Conservation (phyloP, 1,140 invertebrate species). For the Leptopilina clavipes region DNA sequence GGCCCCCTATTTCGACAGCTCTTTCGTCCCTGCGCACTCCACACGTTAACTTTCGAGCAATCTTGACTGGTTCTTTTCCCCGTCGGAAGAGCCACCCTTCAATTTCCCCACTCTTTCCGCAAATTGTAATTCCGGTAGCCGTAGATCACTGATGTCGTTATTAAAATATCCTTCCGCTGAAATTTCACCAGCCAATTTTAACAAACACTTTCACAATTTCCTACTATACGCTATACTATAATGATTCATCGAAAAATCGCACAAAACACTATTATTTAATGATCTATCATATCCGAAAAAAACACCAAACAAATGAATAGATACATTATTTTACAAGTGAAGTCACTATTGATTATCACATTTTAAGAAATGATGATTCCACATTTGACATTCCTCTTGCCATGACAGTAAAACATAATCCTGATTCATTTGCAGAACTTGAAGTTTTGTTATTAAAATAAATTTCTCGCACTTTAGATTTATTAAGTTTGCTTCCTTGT, state of each 20-base stretch:
- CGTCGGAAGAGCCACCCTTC: constrained; percentile 42
- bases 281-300: neutral
- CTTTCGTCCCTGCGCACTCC: constrained; percentile 54
- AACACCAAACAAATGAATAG: constrained; percentile 1
- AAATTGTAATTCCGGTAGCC: neutral
- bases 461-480: neutral
- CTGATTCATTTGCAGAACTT: neutral
- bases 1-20: constrained; percentile 55
- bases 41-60: constrained; percentile 62
- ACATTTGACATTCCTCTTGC: neutral
- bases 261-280: constrained; percentile 29
- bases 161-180: neutral
- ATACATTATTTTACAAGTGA: neutral
- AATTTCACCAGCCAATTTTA: constrained; percentile 12
- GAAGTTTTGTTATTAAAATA: too few species aligned
- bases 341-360: constrained; percentile 15
- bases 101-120: constrained; percentile 21
- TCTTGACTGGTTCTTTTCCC: constrained; percentile 58
- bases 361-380: neutral
- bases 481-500: neutral
- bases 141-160: neutral
- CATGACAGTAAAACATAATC: neutral
- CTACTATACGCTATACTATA: neutral
- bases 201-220: neutral
- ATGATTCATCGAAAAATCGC: neutral